These are phyloP conservation scores for Chrysomallon squamiferum DNA, from an alignment of 1,140 invertebrate species.

Conservation along the genomic window DNA sequence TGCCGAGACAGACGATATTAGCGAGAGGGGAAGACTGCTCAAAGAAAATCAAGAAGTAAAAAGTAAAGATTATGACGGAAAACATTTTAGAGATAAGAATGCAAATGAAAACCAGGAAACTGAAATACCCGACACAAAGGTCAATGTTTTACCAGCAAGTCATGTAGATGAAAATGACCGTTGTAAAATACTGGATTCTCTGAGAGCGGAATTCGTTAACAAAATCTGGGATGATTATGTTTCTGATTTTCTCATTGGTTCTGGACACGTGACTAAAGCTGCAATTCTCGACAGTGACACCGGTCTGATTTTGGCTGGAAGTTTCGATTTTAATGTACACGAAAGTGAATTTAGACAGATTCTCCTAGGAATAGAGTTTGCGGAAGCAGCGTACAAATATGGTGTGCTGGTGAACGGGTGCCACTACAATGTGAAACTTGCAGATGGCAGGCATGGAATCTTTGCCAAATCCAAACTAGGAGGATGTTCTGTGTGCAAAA, in stretches of 20 bases:
- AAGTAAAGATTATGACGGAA: too few relatives aligned
- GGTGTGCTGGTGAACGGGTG: slow-evolving; percentile 27
- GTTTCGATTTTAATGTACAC: background rate
- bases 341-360: slow-evolving; percentile 6
- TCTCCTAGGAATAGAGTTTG: background rate
- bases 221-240: slow-evolving; percentile 10
- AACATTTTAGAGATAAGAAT: too few relatives aligned
- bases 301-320: slow-evolving; percentile 1
- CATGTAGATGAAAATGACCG: too few relatives aligned
- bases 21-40: too few relatives aligned
- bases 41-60: too few relatives aligned
- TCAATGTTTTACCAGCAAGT: too few relatives aligned
- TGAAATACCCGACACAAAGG: too few relatives aligned
- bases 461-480: slow-evolving; percentile 21
- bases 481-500: slow-evolving; percentile 37
- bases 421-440: slow-evolving; percentile 28
- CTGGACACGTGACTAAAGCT: slow-evolving; percentile 9
- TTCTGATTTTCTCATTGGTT: slow-evolving; percentile 14
- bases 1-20: too few relatives aligned
- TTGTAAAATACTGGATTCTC: background rate
- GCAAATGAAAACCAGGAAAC: too few relatives aligned
- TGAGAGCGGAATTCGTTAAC: slow-evolving; percentile 8
- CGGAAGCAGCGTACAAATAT: slow-evolving; percentile 7
- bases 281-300: slow-evolving; percentile 12
- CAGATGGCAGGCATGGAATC: slow-evolving; percentile 36